Evolutionary conservation across 2,797 vertebrate genomes (phyloP).

Genomic region (Argentina silus): DNA sequence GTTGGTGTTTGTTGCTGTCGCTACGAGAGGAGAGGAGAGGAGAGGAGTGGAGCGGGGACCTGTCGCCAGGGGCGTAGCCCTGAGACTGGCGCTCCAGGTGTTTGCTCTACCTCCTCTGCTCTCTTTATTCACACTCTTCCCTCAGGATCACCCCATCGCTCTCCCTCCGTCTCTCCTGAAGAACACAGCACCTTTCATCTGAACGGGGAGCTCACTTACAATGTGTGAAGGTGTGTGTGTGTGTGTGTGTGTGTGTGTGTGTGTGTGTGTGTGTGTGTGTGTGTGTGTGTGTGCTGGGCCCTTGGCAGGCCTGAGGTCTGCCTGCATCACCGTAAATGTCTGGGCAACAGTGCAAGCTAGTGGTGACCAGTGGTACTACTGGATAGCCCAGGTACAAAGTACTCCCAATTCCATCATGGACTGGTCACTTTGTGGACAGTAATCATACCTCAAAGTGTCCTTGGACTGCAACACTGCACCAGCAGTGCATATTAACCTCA

Average conservation of each 20-base stretch:
- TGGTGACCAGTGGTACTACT: conserved; percentile 72
- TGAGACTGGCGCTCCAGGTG: conserved; percentile 78
- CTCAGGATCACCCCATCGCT: conserved; percentile 62
- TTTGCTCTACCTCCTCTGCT: conserved; percentile 77
- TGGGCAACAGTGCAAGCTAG: conserved; percentile 75
- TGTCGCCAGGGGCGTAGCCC: conserved; percentile 81
- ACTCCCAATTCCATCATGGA: conserved; percentile 34
- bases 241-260: conserved; percentile 16
- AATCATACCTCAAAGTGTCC: background rate
- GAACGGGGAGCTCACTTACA: conserved; percentile 69
- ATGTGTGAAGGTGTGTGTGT: conserved; percentile 66
- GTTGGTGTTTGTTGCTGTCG: conserved; percentile 69
- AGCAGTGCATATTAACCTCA: conserved; percentile 34
- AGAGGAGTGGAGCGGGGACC: conserved; percentile 49
- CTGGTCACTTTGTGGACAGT: conserved; percentile 7
- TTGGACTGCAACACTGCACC: background rate
- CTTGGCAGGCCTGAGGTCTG: conserved; percentile 17
- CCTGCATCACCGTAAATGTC: conserved; percentile 44
- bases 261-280: conserved; percentile 25
- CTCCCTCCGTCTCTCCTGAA: conserved; percentile 59
- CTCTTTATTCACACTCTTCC: conserved; percentile 70
- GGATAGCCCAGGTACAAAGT: conserved; percentile 19
- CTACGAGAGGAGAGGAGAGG: conserved; percentile 69
- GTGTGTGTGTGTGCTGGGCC: conserved; percentile 17
- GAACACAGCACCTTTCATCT: conserved; percentile 74